phyloP scores from a whole-genome alignment of 2,888 invertebrate species.

The Limulus polyphemus region DNA sequence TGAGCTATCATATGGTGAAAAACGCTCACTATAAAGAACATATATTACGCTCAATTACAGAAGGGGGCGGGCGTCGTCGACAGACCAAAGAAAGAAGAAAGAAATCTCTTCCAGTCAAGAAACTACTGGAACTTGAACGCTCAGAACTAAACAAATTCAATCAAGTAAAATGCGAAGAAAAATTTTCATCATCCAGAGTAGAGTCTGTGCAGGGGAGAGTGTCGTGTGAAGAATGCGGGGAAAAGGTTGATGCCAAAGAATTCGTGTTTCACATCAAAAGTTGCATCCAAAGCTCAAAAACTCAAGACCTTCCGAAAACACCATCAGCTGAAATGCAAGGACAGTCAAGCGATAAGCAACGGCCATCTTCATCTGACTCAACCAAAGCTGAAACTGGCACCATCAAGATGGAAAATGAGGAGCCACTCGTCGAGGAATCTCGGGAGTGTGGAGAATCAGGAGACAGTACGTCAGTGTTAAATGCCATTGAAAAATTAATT shows the following conservation, averaged over 20 bases:
- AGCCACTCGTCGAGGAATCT: conserved; percentile 2
- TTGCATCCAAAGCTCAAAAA: conserved; percentile 42
- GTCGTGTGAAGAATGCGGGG: conserved; percentile 89
- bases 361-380: background rate
- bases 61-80: conserved; percentile 63
- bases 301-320: conserved; percentile 5
- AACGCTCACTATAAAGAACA: conserved; percentile 95
- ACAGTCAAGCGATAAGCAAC: background rate
- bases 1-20: conserved; percentile 95
- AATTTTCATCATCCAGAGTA: conserved; percentile 2
- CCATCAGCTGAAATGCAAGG: conserved; percentile 11
- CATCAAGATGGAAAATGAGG: too few relatives aligned
- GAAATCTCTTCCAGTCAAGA: conserved; percentile 81
- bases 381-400: background rate
- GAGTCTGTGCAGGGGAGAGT: conserved; percentile 41
- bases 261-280: conserved; percentile 89
- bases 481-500: conserved; percentile 90
- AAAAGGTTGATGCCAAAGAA: conserved; percentile 79
- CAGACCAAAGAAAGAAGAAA: conserved; percentile 81
- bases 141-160: conserved; percentile 22
- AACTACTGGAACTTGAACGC: conserved; percentile 66
- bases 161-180: background rate
- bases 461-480: conserved; percentile 59
- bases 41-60: conserved; percentile 60
- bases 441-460: conserved; percentile 1